A percentile compares a stretch with the other conserved stretches of the same genome.
Evolutionary conservation across 1,140 invertebrate genomes (phyloP).

Genomic region (Leucophenga varia): DNA sequence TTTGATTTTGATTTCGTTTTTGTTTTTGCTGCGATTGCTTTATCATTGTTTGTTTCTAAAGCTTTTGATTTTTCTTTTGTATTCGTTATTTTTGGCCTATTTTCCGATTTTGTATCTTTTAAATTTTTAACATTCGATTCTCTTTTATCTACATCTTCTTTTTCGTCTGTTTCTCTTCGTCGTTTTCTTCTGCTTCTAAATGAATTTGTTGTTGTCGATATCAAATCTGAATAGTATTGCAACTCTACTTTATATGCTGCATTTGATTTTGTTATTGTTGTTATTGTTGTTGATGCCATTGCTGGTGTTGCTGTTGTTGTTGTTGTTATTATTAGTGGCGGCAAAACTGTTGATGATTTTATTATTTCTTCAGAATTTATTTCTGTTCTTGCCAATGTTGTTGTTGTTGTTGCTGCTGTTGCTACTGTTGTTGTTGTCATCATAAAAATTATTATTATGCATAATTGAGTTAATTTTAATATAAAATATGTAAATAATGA

Average conservation of each 20-base stretch:
- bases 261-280: background rate
- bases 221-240: background rate
- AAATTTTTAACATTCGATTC: conserved; percentile 40
- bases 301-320: background rate
- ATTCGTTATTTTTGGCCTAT: background rate
- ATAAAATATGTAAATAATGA: conserved; percentile 9
- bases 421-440: conserved; percentile 8
- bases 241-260: background rate
- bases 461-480: conserved; percentile 22
- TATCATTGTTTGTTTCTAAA: too few relatives aligned
- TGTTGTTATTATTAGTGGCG: background rate
- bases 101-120: conserved; percentile 15
- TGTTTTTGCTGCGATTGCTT: too few relatives aligned
- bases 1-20: too few relatives aligned
- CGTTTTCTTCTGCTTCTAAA: too few relatives aligned
- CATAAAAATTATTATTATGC: conserved; percentile 27
- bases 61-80: background rate
- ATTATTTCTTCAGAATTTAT: too few relatives aligned
- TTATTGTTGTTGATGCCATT: background rate
- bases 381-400: too few relatives aligned
- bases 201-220: background rate
- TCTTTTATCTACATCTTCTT: conserved; percentile 15
- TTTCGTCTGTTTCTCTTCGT: too few relatives aligned
- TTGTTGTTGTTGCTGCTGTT: conserved; percentile 2
- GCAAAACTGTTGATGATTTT: too few relatives aligned